A percentile compares a stretch with the other conserved stretches of the same genome.
Evolutionary conservation across 2,113 vertebrate species (phyloP).

Genomic region (Plecotus auritus): DNA sequence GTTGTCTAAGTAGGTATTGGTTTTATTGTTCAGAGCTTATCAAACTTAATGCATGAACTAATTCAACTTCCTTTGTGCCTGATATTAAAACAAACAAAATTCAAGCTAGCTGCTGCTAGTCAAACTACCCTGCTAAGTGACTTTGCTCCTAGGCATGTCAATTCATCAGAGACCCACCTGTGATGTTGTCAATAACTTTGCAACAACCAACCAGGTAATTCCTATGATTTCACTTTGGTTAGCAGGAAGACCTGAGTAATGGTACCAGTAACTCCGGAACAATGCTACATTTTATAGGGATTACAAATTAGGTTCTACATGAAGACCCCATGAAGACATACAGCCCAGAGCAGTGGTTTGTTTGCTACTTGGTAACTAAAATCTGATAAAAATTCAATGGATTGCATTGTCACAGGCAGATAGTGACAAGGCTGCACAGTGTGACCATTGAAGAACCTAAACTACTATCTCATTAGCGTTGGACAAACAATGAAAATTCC

Average conservation of each 20-base stretch:
- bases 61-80: neutral
- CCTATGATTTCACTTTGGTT: neutral
- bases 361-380: neutral
- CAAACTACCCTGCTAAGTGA: neutral
- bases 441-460: neutral
- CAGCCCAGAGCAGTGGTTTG: neutral
- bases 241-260: neutral
- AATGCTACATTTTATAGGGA: neutral
- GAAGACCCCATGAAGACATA: neutral
- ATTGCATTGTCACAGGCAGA: neutral
- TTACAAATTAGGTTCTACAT: neutral
- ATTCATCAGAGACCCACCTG: no score
- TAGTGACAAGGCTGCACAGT: neutral
- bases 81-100: neutral
- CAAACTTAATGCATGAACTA: neutral
- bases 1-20: neutral
- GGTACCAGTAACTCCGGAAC: neutral
- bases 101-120: no score
- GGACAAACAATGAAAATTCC: neutral
- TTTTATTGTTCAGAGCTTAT: neutral
- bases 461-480: neutral
- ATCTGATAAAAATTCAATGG: neutral
- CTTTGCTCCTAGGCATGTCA: neutral
- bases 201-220: neutral
- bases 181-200: neutral